phyloP scores from a whole-genome alignment of 2,888 invertebrate genomes.

The Craniophora ligustri region DNA sequence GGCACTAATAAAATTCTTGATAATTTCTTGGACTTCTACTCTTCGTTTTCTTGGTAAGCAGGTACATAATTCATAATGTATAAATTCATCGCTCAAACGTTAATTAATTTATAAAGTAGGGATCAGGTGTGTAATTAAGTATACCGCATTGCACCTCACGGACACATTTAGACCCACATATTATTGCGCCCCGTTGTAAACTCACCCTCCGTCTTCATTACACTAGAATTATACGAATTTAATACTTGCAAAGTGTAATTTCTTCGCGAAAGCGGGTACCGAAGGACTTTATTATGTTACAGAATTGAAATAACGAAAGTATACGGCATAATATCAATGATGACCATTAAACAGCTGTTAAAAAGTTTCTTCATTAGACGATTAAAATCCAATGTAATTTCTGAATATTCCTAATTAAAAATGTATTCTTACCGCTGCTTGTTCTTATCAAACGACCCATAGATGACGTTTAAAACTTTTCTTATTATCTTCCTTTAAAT shows the following conservation, averaged over 20 bases:
- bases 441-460: slow-evolving; percentile 33
- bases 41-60: neutral
- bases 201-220: slow-evolving; percentile 65
- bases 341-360: slow-evolving; percentile 39
- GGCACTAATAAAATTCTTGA: neutral
- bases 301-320: slow-evolving; percentile 34
- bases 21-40: neutral
- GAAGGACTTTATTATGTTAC: slow-evolving; percentile 25
- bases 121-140: slow-evolving; percentile 72
- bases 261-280: slow-evolving; percentile 31
- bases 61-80: slow-evolving; percentile 24
- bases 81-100: slow-evolving; percentile 60
- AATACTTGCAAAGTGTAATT: slow-evolving; percentile 57
- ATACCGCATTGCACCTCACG: slow-evolving; percentile 68
- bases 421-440: slow-evolving; percentile 31
- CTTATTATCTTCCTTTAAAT: slow-evolving; percentile 54
- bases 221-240: slow-evolving; percentile 65
- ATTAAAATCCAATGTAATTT: slow-evolving; percentile 62
- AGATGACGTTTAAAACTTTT: slow-evolving; percentile 50
- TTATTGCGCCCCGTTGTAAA: slow-evolving; percentile 39
- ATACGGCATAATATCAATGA: slow-evolving; percentile 25
- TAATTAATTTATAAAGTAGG: slow-evolving; percentile 72
- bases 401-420: slow-evolving; percentile 42
- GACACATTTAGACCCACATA: slow-evolving; percentile 61
- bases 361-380: slow-evolving; percentile 42